phyloP scores from a whole-genome alignment of 2,888 invertebrate species.

The Leptinotarsa rubiginosa region DNA sequence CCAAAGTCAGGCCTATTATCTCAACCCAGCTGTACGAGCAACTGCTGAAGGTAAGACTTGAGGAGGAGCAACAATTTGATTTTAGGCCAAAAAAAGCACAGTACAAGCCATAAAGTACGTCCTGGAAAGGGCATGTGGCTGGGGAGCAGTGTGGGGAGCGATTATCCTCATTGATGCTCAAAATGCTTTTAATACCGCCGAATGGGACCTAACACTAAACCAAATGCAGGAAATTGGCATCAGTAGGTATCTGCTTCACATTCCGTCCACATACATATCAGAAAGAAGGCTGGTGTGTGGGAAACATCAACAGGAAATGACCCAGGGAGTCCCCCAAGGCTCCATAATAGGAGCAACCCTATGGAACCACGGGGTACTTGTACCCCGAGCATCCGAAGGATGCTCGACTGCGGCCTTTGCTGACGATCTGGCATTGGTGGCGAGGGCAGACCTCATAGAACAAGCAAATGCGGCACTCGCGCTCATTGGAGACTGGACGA shows the following conservation, averaged over 20 bases:
- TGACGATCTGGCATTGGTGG: slow-evolving; percentile 10
- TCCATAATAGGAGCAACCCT: background rate
- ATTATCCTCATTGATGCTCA: background rate
- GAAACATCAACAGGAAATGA: background rate
- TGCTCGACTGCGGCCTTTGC: background rate
- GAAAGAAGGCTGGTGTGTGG: background rate
- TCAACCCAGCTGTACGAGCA: background rate
- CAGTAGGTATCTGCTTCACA: background rate
- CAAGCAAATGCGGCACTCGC: background rate
- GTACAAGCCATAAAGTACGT: slow-evolving; percentile 1
- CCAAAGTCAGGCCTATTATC: background rate
- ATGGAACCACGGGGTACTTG: slow-evolving; percentile 1
- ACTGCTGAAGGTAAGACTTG: background rate
- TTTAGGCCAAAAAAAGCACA: slow-evolving; percentile 1
- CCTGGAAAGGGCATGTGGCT: background rate
- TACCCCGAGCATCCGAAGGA: background rate
- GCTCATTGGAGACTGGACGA: slow-evolving; percentile 15
- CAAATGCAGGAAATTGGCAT: background rate
- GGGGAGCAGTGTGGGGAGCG: background rate
- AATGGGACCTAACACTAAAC: background rate
- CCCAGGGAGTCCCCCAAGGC: background rate
- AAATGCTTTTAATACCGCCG: slow-evolving; percentile 7
- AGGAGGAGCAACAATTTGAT: slow-evolving; percentile 9
- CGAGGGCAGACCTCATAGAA: background rate
- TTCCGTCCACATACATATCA: background rate